Base-by-base conservation (phyloP, 1,140 invertebrate genomes). In the Sogatella furcifera region DNA sequence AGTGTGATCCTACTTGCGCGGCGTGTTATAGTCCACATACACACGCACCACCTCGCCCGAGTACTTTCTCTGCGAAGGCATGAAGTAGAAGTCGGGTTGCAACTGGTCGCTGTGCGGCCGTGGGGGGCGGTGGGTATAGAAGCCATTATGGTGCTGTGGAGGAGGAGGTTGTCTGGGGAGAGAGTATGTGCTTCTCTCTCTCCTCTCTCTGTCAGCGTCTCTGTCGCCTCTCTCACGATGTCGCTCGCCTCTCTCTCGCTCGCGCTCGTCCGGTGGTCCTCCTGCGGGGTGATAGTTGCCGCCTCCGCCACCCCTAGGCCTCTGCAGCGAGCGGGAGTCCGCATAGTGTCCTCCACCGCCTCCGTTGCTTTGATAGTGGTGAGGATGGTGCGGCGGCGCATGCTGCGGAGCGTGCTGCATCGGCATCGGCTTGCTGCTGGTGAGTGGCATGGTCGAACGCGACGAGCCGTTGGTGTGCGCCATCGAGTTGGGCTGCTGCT, bases 11-110 rank as follows among this genome's bases (percentile, higher is more conserved):
- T 74, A 72, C 67, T 78, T 77, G 41, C 65, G 57, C n/a, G 77
- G 76, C 57, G 81, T 80, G 70, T 84, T 84, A 69, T 90, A 88
- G 71, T 92, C 88, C 1, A 94, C 91, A 72, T 90, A 93, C 5
- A 94, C 91, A 63, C 89, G 78, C n/a, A 95, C 89, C 1, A 92
- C 85, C 77, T 94, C 91, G 60, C 91, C 91, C 64, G 90, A 92
- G 74, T 94, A 93, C 72, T 94, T 92, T 54, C 92, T 75, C 69
- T 95, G 92, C 31, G 90, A 92, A 14, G 91, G 92, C 90, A 95
- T 94, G 71, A 95, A 95, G 73, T 95, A 95, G 73, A 95, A 95
- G 73, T 95, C 92, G 0, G 91, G 87, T 62, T 85, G 80, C 68
- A 78, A 52, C 67, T 76, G 68, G 53, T 66, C 64, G 28, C 59